Evolutionary conservation across 2,888 invertebrate genomes (phyloP).

Genomic region (Alcis repandata): DNA sequence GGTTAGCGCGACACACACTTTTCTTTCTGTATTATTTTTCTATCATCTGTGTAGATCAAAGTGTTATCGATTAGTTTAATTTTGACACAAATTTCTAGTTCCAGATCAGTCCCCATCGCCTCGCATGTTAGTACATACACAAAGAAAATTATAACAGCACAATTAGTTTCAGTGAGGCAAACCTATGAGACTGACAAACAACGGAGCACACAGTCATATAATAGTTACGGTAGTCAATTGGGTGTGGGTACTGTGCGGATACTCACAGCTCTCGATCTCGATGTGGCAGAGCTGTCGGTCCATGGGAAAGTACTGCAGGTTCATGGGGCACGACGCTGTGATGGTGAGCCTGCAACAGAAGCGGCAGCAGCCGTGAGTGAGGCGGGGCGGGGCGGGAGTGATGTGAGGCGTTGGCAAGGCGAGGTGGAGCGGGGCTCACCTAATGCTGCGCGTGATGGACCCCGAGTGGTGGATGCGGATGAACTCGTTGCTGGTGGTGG

Average conservation of each 20-base stretch:
- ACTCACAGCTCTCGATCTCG: slow-evolving; percentile 98
- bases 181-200: neutral
- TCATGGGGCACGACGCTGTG: slow-evolving; percentile 97
- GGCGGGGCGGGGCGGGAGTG: neutral
- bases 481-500: slow-evolving; percentile 99
- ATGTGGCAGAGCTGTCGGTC: slow-evolving; percentile 96
- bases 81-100: slow-evolving; percentile 11
- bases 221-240: neutral
- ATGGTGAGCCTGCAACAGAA: slow-evolving; percentile 92
- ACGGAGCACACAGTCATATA: neutral
- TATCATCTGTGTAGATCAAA: slow-evolving; percentile 57
- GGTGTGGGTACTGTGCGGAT: slow-evolving; percentile 56
- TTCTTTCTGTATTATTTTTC: slow-evolving; percentile 61
- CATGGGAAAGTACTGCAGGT: slow-evolving; percentile 97
- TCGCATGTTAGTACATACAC: slow-evolving; percentile 28
- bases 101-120: slow-evolving; percentile 37
- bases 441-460: slow-evolving; percentile 96
- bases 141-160: neutral
- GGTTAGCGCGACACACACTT: slow-evolving; percentile 61
- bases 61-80: slow-evolving; percentile 28
- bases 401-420: too few species aligned
- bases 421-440: slow-evolving; percentile 79
- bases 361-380: neutral
- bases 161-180: neutral
- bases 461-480: slow-evolving; percentile 97